Percentiles rank a stretch among this genome's conserved stretches.
Conservation (phyloP, 2,113 vertebrate genomes). For the Lucifuga dentata region DNA sequence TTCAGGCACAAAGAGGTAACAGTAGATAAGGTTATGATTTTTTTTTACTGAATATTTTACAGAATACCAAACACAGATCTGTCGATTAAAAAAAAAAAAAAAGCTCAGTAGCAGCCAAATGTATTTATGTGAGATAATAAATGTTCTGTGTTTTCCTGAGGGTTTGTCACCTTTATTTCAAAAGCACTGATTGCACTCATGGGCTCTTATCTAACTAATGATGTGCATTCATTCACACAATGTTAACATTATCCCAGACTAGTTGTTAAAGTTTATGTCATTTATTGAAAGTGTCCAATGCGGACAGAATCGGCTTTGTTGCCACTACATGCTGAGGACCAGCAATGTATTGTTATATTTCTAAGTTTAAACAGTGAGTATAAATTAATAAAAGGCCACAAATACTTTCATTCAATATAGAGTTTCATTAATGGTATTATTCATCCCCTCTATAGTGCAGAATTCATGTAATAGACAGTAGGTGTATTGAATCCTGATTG, state of each 20-base stretch:
- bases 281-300: slow-evolving; percentile 43
- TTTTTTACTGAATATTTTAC: slow-evolving; percentile 52
- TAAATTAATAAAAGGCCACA: slow-evolving; percentile 79
- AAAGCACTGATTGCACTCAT: slow-evolving; percentile 67
- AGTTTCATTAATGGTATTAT: slow-evolving; percentile 82
- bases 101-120: slow-evolving; percentile 38
- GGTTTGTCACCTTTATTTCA: slow-evolving; percentile 61
- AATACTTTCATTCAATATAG: slow-evolving; percentile 79
- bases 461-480: slow-evolving; percentile 76
- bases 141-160: slow-evolving; percentile 33
- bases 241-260: slow-evolving; percentile 50
- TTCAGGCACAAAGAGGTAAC: slow-evolving; percentile 46
- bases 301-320: slow-evolving; percentile 12
- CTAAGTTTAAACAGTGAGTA: slow-evolving; percentile 60
- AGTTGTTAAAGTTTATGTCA: slow-evolving; percentile 32
- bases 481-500: slow-evolving; percentile 78
- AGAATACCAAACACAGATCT: slow-evolving; percentile 44
- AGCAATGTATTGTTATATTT: slow-evolving; percentile 20
- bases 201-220: slow-evolving; percentile 58
- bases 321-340: slow-evolving; percentile 12
- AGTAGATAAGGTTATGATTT: slow-evolving; percentile 61
- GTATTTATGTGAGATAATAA: slow-evolving; percentile 64
- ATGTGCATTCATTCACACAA: slow-evolving; percentile 63
- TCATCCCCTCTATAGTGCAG: slow-evolving; percentile 77
- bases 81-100: slow-evolving; percentile 61